phyloP scores from a whole-genome alignment of 2,888 invertebrate species.

The Ennomos fuscantarius region DNA sequence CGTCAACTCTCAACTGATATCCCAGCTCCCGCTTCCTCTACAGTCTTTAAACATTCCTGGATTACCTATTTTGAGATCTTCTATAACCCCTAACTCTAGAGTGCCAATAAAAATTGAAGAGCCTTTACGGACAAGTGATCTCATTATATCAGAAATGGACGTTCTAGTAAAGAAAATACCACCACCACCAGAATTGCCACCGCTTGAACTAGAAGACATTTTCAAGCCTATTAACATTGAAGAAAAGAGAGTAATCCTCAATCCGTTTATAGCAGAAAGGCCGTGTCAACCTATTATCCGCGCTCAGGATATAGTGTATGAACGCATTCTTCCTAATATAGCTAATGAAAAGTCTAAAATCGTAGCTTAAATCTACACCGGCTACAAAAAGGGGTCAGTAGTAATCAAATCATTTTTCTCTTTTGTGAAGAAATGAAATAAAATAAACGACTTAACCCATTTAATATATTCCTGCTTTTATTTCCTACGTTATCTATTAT shows the following conservation, averaged over 20 bases:
- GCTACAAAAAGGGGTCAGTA: slow-evolving; percentile 30
- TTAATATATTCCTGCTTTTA: too few relatives aligned
- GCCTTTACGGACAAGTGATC: slow-evolving; percentile 11
- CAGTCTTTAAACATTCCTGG: slow-evolving; percentile 20
- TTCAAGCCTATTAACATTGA: slow-evolving; percentile 24
- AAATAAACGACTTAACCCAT: too few relatives aligned
- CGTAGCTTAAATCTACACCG: slow-evolving; percentile 33
- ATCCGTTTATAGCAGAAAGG: slow-evolving; percentile 33
- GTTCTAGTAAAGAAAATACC: slow-evolving; percentile 27
- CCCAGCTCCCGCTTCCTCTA: slow-evolving; percentile 10
- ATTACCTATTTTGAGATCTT: slow-evolving; percentile 10
- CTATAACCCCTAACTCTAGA: background rate
- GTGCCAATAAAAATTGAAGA: slow-evolving; percentile 7
- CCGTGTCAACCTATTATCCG: slow-evolving; percentile 34
- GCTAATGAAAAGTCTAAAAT: slow-evolving; percentile 36
- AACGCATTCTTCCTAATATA: slow-evolving; percentile 50
- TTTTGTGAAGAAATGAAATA: slow-evolving; percentile 9
- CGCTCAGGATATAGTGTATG: slow-evolving; percentile 48
- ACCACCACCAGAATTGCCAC: slow-evolving; percentile 36
- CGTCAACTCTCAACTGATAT: slow-evolving; percentile 10
- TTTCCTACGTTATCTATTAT: too few relatives aligned
- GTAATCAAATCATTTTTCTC: slow-evolving; percentile 21
- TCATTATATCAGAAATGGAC: slow-evolving; percentile 25
- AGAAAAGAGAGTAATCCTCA: slow-evolving; percentile 30
- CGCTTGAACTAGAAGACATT: slow-evolving; percentile 28